Percentiles rank a stretch among this genome's conserved stretches.
Conservation (phyloP, 2,113 vertebrate genomes). For the Podarcis raffonei region DNA sequence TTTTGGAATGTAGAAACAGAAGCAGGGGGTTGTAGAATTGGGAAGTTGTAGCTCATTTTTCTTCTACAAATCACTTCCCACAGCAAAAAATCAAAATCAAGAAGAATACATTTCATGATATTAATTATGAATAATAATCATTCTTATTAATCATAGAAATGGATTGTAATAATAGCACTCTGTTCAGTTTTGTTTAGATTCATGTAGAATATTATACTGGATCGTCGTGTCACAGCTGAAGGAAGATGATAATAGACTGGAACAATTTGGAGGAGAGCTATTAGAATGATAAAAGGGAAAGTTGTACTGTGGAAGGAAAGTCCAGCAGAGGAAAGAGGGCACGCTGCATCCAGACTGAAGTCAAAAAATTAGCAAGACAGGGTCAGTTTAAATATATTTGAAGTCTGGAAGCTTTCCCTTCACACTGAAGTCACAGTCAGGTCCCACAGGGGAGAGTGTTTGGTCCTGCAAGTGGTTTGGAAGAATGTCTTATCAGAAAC, state of each 20-base stretch:
- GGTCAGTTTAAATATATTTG: background rate
- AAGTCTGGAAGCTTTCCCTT: background rate
- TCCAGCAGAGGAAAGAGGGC: background rate
- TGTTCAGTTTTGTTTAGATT: background rate
- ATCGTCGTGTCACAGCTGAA: background rate
- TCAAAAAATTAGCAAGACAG: background rate
- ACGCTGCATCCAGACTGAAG: background rate
- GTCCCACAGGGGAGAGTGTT: background rate
- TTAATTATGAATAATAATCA: no score
- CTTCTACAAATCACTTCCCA: background rate
- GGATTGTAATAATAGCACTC: background rate
- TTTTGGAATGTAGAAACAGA: background rate
- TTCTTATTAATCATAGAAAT: background rate
- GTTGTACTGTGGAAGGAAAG: background rate
- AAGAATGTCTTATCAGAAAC: background rate
- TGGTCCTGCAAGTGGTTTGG: background rate
- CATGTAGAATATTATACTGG: background rate
- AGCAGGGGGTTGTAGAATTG: background rate
- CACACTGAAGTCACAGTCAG: background rate
- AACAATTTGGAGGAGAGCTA: background rate
- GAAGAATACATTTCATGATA: no score
- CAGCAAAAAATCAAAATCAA: background rate
- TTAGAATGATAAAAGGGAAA: background rate
- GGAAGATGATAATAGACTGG: background rate
- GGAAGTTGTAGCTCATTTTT: background rate